These are phyloP conservation scores for Ridgeia piscesae DNA, from an alignment of 1,140 invertebrate species.

Conservation along the genomic window DNA sequence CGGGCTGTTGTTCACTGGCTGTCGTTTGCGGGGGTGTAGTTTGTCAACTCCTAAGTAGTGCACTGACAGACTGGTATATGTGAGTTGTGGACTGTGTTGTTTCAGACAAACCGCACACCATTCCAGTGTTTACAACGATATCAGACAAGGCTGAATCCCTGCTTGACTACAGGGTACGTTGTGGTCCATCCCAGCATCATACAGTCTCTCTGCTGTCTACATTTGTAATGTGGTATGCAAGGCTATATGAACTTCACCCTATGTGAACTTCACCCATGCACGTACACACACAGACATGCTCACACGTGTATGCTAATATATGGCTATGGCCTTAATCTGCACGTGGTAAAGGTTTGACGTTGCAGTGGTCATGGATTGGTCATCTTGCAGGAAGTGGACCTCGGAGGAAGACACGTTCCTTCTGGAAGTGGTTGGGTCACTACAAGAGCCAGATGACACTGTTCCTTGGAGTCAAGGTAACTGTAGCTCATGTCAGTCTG, in stretches of 20 bases:
- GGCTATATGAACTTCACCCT: neutral
- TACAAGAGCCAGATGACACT: neutral
- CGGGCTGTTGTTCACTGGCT: neutral
- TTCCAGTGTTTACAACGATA: slow-evolving; percentile 24
- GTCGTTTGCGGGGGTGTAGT: neutral
- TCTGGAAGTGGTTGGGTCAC: neutral
- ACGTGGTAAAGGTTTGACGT: neutral
- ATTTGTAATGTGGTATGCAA: neutral
- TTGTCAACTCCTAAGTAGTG: neutral
- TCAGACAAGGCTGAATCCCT: slow-evolving; percentile 23
- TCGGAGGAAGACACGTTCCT: neutral
- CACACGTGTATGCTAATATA: too few relatives aligned
- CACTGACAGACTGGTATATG: neutral
- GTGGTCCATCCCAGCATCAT: neutral
- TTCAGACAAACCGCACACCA: slow-evolving; percentile 18
- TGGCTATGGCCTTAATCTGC: too few relatives aligned
- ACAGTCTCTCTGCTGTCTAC: neutral
- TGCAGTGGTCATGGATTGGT: neutral
- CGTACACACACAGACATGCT: too few relatives aligned
- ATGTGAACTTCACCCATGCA: too few relatives aligned
- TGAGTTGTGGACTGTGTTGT: neutral
- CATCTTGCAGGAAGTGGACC: neutral
- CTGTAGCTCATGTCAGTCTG: neutral
- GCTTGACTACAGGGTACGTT: neutral
- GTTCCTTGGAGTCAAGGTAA: neutral